Conservation (phyloP, 2,113 vertebrate genomes). For the Bungarus multicinctus region DNA sequence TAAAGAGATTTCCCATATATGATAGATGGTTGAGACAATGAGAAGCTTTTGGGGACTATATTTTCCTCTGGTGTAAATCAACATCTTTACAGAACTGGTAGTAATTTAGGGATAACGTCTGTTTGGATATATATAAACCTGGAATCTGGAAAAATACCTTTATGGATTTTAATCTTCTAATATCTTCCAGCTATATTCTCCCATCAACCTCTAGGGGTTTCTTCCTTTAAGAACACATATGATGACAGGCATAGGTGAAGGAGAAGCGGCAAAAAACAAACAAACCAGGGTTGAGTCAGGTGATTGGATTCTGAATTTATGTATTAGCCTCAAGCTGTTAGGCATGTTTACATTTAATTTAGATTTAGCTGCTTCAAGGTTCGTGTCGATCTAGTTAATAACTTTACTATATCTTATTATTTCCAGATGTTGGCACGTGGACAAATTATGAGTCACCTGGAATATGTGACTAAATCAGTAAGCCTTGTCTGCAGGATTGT, state of each 20-base stretch:
- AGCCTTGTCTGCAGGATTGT: conserved; percentile 55
- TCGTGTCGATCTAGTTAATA: conserved; percentile 60
- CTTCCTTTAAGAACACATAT: conserved; percentile 41
- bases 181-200: neutral
- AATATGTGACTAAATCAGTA: conserved; percentile 63
- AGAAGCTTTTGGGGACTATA: neutral
- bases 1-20: conserved; percentile 26
- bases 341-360: conserved; percentile 64
- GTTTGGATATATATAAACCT: neutral
- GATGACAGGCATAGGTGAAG: conserved; percentile 34
- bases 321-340: conserved; percentile 56
- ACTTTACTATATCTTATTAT: conserved; percentile 67
- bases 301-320: conserved; percentile 55
- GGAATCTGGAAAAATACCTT: neutral
- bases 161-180: conserved; percentile 18
- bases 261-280: conserved; percentile 49
- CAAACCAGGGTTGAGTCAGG: conserved; percentile 53
- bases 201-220: neutral
- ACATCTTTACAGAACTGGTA: neutral
- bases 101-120: neutral
- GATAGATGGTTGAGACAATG: neutral
- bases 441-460: conserved; percentile 64
- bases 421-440: conserved; percentile 64
- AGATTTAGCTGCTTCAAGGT: conserved; percentile 65
- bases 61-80: conserved; percentile 46